A percentile compares a stretch with the other conserved stretches of the same genome.
Evolutionary conservation across 2,797 vertebrate species (phyloP).

Genomic region (Eremophila alpestris): DNA sequence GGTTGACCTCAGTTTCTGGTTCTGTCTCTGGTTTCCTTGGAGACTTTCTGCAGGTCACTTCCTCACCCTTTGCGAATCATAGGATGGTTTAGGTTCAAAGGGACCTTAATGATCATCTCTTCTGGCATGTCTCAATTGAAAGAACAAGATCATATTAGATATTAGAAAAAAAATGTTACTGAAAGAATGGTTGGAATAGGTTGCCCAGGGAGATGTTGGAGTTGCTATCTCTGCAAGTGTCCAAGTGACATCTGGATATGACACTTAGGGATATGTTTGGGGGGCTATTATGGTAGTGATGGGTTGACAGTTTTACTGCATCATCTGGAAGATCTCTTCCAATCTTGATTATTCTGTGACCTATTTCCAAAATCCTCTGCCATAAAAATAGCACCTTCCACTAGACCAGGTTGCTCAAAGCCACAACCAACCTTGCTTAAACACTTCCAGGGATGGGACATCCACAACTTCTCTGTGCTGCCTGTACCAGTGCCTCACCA

Average conservation of each 20-base stretch:
- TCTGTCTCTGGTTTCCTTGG: conserved; percentile 1
- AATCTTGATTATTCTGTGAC: background rate
- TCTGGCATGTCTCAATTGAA: background rate
- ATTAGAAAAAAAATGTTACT: background rate
- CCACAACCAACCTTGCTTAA: background rate
- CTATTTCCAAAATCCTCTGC: background rate
- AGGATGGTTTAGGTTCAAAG: background rate
- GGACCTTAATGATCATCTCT: background rate
- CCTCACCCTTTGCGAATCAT: background rate
- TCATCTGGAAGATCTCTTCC: background rate
- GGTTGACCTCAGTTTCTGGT: background rate
- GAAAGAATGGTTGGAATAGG: background rate
- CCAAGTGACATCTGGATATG: background rate
- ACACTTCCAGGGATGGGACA: background rate
- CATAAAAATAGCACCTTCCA: background rate
- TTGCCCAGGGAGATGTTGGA: rapidly evolving
- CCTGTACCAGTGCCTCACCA: background rate
- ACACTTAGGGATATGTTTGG: background rate
- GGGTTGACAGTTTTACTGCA: background rate
- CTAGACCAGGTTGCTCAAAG: background rate
- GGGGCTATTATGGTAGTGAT: background rate
- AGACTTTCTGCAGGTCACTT: background rate
- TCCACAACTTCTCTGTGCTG: background rate
- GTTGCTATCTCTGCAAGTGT: background rate
- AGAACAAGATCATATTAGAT: background rate